A percentile compares a stretch with the other conserved stretches of the same genome.
Evolutionary conservation across 2,888 invertebrate species (phyloP).

Genomic region (Chrysotoxum bicinctum): DNA sequence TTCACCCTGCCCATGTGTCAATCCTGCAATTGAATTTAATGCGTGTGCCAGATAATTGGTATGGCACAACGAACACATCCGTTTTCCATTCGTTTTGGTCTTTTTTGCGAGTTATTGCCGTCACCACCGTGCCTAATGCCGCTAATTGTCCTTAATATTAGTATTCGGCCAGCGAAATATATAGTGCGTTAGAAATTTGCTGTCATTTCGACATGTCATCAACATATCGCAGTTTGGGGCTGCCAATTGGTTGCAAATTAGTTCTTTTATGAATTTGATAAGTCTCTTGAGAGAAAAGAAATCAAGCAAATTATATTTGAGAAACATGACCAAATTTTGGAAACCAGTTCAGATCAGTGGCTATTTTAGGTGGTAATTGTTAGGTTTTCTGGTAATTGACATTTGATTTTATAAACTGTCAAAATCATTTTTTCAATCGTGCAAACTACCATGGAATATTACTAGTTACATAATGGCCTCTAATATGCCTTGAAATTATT

Average conservation of each 20-base stretch:
- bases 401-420: no score
- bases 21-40: slow-evolving; percentile 63
- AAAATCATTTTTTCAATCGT: no score
- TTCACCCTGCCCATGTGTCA: slow-evolving; percentile 54
- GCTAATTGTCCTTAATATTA: slow-evolving; percentile 68
- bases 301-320: not conserved
- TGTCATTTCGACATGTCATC: not conserved
- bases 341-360: no score
- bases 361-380: no score
- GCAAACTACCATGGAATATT: no score
- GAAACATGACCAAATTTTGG: not conserved
- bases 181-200: not conserved
- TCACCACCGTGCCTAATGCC: slow-evolving; percentile 26
- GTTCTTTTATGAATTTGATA: not conserved
- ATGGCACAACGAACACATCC: slow-evolving; percentile 40
- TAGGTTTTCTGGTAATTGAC: no score
- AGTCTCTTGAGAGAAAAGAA: not conserved
- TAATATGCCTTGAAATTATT: no score
- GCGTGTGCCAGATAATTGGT: slow-evolving; percentile 58
- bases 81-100: slow-evolving; percentile 5
- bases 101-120: not conserved
- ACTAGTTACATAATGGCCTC: no score
- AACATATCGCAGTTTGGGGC: not conserved
- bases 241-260: not conserved
- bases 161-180: slow-evolving; percentile 55